A percentile compares a stretch with the other conserved stretches of the same genome.
Conservation (phyloP, 2,888 invertebrate species). For the Melanostoma scalare region DNA sequence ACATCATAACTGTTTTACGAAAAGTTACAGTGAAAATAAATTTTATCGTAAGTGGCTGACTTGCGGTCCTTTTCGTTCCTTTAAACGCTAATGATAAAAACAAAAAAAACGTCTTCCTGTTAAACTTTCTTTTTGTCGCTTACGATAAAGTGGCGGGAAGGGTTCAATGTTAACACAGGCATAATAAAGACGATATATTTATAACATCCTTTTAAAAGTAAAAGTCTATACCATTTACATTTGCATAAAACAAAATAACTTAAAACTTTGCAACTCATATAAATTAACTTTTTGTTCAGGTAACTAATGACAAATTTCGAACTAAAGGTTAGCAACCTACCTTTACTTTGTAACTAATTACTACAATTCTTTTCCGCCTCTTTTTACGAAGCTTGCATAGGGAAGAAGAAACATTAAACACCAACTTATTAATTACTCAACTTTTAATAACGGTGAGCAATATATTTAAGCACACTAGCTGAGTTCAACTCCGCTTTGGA, state of each 20-base stretch:
- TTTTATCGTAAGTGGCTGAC: no score
- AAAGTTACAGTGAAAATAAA: no score
- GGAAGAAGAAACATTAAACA: constrained; percentile 56
- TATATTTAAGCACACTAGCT: constrained; percentile 23
- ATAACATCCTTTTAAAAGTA: no score
- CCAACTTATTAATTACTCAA: constrained; percentile 44
- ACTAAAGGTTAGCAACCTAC: constrained; percentile 76
- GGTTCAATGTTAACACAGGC: no score
- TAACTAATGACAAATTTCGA: not conserved
- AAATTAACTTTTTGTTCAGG: not conserved
- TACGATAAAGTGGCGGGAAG: no score
- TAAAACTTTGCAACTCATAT: not conserved
- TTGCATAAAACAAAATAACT: not conserved
- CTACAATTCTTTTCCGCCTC: constrained; percentile 82
- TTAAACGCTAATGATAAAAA: no score
- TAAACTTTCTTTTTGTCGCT: no score
- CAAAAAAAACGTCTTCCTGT: no score
- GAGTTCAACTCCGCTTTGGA: constrained; percentile 44
- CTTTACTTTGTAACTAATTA: constrained; percentile 81
- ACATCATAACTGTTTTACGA: no score
- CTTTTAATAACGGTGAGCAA: constrained; percentile 19
- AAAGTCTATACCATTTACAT: no score
- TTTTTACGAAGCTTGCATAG: constrained; percentile 81
- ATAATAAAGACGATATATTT: no score
- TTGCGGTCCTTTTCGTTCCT: no score